These are phyloP conservation scores for Cyprinus carpio DNA, from an alignment of 2,113 vertebrate genomes.

Conservation along the genomic window DNA sequence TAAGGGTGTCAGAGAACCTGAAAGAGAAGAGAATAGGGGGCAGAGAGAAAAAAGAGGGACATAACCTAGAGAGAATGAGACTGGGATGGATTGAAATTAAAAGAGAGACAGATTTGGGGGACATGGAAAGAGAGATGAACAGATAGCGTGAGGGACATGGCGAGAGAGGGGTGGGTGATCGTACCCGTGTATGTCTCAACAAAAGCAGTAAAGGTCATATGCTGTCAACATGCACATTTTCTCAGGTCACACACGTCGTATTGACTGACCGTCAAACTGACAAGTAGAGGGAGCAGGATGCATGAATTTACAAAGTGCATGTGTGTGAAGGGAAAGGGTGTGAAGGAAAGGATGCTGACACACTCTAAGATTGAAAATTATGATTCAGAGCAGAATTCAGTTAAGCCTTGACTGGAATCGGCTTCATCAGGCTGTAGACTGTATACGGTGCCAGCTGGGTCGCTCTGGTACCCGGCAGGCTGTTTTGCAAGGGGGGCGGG, in stretches of 20 bases:
- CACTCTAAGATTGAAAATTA: slow-evolving; percentile 31
- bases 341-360: slow-evolving; percentile 14
- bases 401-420: slow-evolving; percentile 24
- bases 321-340: slow-evolving; percentile 28
- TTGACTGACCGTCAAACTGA: slow-evolving; percentile 42
- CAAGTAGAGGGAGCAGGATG: slow-evolving; percentile 27
- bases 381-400: slow-evolving; percentile 39
- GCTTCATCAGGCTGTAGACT: slow-evolving; percentile 15
- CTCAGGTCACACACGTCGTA: slow-evolving; percentile 38
- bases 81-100: background rate
- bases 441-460: slow-evolving; percentile 26
- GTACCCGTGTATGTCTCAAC: background rate
- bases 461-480: slow-evolving; percentile 23
- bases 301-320: slow-evolving; percentile 20
- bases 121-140: background rate
- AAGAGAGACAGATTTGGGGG: background rate
- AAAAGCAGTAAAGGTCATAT: slow-evolving; percentile 39
- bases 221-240: slow-evolving; percentile 41
- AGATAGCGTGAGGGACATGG: background rate
- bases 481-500: slow-evolving; percentile 11
- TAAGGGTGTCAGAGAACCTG: background rate
- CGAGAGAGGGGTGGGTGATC: background rate
- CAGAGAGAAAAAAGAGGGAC: background rate
- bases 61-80: background rate
- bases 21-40: background rate